Conservation (phyloP, 2,888 invertebrate species). For the Acronicta leporina region DNA sequence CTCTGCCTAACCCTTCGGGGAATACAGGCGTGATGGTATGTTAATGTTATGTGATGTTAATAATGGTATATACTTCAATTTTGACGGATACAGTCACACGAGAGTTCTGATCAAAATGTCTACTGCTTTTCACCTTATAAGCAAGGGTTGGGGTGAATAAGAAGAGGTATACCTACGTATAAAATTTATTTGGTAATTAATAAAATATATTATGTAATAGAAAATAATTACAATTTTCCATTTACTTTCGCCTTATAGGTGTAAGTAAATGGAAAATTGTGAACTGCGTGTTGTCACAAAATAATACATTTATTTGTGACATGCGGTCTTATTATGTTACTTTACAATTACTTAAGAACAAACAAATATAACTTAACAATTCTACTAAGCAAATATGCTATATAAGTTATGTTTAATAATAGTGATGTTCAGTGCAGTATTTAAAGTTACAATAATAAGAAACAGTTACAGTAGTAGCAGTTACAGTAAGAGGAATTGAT, state of each 20-base stretch:
- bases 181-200: not conserved
- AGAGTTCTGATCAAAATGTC: not conserved
- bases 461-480: constrained; percentile 1
- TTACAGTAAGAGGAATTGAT: constrained; percentile 5
- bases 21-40: too few relatives aligned
- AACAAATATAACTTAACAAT: not conserved
- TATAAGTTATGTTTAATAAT: constrained; percentile 6
- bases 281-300: not conserved
- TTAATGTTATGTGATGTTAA: too few relatives aligned
- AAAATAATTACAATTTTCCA: not conserved
- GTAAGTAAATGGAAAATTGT: too few relatives aligned
- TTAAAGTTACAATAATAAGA: constrained; percentile 1
- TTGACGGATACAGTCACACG: too few relatives aligned
- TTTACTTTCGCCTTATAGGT: too few relatives aligned
- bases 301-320: constrained; percentile 3
- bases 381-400: too few relatives aligned
- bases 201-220: not conserved
- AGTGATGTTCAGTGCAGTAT: not conserved
- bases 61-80: too few relatives aligned
- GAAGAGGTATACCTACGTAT: not conserved
- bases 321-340: not conserved
- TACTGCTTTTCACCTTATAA: not conserved
- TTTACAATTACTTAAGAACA: constrained; percentile 1
- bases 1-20: too few relatives aligned
- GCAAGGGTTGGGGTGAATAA: not conserved